phyloP scores from a whole-genome alignment of 2,113 vertebrate genomes.

The Dicaeum eximium region DNA sequence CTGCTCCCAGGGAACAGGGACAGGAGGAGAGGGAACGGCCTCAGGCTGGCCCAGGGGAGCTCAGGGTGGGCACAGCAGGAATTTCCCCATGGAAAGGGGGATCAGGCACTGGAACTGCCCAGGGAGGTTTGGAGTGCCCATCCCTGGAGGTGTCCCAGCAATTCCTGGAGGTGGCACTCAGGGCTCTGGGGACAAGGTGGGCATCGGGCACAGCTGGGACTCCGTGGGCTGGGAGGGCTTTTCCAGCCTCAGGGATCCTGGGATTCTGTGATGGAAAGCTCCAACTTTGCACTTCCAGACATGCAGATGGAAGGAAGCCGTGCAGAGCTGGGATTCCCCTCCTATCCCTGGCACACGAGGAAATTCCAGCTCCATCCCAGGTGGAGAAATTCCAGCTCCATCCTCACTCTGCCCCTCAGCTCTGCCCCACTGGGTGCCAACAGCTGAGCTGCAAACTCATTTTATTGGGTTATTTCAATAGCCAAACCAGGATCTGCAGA shows the following conservation, averaged over 20 bases:
- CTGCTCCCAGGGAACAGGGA: neutral
- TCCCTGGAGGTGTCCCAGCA: neutral
- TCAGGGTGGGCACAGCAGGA: neutral
- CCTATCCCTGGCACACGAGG: neutral
- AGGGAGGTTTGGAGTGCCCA: neutral
- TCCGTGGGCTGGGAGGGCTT: rapidly evolving
- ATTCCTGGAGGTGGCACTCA: neutral
- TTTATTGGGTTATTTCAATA: neutral
- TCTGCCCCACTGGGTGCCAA: rapidly evolving
- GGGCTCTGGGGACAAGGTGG: neutral
- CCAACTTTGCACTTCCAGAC: rapidly evolving
- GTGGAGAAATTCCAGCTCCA: rapidly evolving
- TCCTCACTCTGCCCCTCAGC: neutral
- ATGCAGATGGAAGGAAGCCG: rapidly evolving
- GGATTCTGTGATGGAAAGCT: neutral
- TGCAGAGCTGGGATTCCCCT: rapidly evolving
- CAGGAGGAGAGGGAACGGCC: neutral
- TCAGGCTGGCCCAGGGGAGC: neutral
- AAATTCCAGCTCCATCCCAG: neutral
- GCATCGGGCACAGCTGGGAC: rapidly evolving
- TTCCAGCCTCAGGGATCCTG: neutral
- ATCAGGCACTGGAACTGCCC: neutral
- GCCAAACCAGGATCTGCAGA: neutral
- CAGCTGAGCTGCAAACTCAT: neutral
- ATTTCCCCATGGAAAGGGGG: neutral